Evolutionary conservation across 2,113 vertebrate species (phyloP).

Genomic region (Rhombomys opimus): DNA sequence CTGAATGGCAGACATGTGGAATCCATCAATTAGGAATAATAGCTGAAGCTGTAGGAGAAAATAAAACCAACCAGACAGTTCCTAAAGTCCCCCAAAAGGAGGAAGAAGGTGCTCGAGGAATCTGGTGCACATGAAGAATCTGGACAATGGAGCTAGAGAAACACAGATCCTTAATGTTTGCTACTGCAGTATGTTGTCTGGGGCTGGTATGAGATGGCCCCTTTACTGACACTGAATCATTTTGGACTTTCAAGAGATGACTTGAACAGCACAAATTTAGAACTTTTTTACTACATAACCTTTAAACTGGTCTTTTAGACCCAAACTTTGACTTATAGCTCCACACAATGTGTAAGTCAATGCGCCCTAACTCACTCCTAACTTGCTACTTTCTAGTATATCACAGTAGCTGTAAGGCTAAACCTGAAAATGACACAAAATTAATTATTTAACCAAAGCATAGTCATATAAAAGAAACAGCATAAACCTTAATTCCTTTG

Average conservation of each 20-base stretch:
- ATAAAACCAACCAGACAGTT: too few species aligned
- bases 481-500: not conserved
- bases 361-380: not conserved
- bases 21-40: not conserved
- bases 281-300: not conserved
- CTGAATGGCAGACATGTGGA: not conserved
- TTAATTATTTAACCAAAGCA: conserved; percentile 23
- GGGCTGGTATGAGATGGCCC: not conserved
- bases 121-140: not conserved
- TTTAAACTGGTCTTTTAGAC: not conserved
- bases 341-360: not conserved
- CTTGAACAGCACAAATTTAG: not conserved
- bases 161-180: not conserved
- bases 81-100: not conserved
- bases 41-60: not conserved
- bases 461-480: not conserved
- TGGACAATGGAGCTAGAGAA: not conserved
- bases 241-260: not conserved
- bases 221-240: not conserved
- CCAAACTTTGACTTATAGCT: not conserved
- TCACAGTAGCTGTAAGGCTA: not conserved
- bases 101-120: not conserved
- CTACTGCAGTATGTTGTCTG: not conserved
- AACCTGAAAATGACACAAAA: conserved; percentile 23
- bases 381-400: not conserved